Evolutionary conservation across 1,140 invertebrate species (phyloP), one percentile per base, ranked within the genome.

Genomic region (Eciton burchellii): DNA sequence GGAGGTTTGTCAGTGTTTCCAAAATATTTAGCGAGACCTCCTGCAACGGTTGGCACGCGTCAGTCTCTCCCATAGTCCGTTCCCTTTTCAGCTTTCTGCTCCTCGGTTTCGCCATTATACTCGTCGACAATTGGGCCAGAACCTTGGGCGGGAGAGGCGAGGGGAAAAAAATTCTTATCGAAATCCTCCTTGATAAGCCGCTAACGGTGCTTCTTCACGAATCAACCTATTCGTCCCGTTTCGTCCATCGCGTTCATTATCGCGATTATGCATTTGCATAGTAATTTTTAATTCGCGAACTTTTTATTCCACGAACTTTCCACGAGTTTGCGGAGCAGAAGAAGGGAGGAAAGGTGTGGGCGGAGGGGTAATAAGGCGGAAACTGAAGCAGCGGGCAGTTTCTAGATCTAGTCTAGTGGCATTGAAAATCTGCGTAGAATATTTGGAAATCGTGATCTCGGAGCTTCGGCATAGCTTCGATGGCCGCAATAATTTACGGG

Each of bases 11-110:
- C 84, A 89, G 89, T 90, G 87, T 91, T 89, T 89, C 82, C 85
- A 90, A 91, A 91, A 91, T 90, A 89, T 91, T 91, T 90, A 91
- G 81, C 59, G 47, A 52, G 45, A 35, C 77, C 21, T 49, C 88
- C 90, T 72, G n/a, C n/a, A n/a, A 66, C n/a, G 14, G 76, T 19
- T 45, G 89, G 87, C 87, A 90, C 87, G 87, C 86, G 90, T 86
- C 82, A 84, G 71, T 56, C 19, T 45, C 77, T 76, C 41, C 72
- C 26, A 35, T 6, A 35, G 35, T 35, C 35, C 35, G 52, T 73
- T 86, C 84, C 52, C 45, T 77, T 71, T 35, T 72, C 54, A 35
- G 35, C 68, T 73, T 82, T 68, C 66, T 35, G 41, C 43, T 76
- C n/a, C 65, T 60, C 35, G 21, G 29, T 49, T 63, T 71, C 26